These are phyloP conservation scores for Polylopha cassiicola DNA, from an alignment of 2,888 invertebrate genomes.

Conservation along the genomic window DNA sequence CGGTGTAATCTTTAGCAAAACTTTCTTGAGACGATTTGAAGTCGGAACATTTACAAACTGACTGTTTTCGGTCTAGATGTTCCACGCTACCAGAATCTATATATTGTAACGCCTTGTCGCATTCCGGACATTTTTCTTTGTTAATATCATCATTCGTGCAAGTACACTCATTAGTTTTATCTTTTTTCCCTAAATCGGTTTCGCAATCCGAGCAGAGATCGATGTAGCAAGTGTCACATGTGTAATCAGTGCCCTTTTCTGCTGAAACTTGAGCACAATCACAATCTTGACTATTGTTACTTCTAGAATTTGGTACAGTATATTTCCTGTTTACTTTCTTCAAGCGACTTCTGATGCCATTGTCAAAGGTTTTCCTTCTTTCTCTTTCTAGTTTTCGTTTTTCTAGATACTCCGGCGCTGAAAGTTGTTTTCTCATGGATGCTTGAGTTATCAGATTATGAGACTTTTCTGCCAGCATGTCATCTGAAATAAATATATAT, in stretches of 20 bases:
- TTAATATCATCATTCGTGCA: conserved; percentile 46
- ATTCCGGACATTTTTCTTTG: conserved; percentile 60
- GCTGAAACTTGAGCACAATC: conserved; percentile 59
- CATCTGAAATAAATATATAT: conserved; percentile 64
- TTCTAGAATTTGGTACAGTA: conserved; percentile 45
- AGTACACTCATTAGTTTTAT: conserved; percentile 45
- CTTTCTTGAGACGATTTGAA: conserved; percentile 72
- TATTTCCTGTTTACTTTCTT: conserved; percentile 76
- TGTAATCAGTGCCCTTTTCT: conserved; percentile 65
- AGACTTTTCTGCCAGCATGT: conserved; percentile 79
- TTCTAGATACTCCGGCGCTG: conserved; percentile 94
- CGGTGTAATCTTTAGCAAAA: conserved; percentile 55
- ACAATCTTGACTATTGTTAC: conserved; percentile 49
- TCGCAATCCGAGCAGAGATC: conserved; percentile 70
- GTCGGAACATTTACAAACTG: conserved; percentile 61
- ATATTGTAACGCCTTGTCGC: conserved; percentile 60
- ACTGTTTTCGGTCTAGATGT: conserved; percentile 55
- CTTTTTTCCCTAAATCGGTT: conserved; percentile 46
- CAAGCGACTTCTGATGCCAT: conserved; percentile 75
- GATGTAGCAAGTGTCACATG: conserved; percentile 65
- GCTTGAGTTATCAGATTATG: conserved; percentile 72
- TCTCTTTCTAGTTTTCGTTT: conserved; percentile 86
- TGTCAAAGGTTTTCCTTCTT: conserved; percentile 80
- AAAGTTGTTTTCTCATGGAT: conserved; percentile 84
- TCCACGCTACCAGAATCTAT: conserved; percentile 65